Percentiles rank a stretch among this genome's conserved stretches.
These are phyloP conservation scores for Dysmachus trigonus DNA, from an alignment of 2,888 invertebrate genomes.

Conservation along the genomic window DNA sequence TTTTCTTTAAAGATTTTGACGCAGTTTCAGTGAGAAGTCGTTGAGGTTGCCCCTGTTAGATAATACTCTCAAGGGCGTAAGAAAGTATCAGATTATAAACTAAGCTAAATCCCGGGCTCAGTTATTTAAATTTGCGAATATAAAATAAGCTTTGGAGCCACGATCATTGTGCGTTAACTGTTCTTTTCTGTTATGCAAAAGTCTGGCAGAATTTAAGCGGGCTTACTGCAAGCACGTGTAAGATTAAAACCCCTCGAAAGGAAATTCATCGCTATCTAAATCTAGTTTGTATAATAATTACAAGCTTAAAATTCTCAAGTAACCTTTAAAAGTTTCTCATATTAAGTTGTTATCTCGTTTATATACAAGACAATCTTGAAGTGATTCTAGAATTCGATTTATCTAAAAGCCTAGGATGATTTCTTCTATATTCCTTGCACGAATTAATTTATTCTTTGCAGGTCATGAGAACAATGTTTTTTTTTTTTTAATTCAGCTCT, in stretches of 20 bases:
- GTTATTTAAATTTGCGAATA: neutral
- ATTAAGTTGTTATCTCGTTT: neutral
- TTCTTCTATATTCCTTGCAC: neutral
- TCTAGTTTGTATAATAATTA: neutral
- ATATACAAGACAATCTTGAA: neutral
- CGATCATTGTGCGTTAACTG: neutral
- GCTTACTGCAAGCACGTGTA: neutral
- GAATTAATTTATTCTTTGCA: neutral
- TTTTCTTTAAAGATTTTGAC: neutral
- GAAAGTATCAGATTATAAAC: neutral
- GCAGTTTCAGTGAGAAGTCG: neutral
- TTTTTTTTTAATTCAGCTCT: neutral
- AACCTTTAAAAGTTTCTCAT: neutral
- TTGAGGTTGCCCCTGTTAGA: neutral
- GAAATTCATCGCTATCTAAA: neutral
- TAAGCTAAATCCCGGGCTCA: neutral
- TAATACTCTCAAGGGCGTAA: neutral
- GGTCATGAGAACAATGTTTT: neutral
- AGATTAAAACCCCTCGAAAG: neutral
- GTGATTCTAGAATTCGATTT: neutral
- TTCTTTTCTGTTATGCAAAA: neutral
- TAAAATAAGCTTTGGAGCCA: neutral
- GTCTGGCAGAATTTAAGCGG: neutral
- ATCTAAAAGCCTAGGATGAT: neutral
- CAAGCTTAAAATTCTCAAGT: neutral